phyloP scores from a whole-genome alignment of 1,140 invertebrate genomes.

The Parapsyche elsis region DNA sequence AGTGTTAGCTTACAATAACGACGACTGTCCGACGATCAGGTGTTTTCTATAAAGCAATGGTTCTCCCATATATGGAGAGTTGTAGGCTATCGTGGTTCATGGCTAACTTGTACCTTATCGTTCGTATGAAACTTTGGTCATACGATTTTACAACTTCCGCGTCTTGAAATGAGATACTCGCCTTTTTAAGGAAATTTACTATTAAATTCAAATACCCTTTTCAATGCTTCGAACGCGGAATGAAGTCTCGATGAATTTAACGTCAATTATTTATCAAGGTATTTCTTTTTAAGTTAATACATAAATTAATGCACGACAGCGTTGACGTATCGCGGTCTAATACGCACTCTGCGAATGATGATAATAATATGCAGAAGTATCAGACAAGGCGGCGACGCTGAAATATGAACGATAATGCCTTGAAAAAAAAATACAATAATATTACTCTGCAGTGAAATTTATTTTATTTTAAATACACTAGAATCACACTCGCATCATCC shows the following conservation, averaged over 20 bases:
- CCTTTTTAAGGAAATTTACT: not conserved
- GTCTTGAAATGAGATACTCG: not conserved
- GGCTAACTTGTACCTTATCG: slow-evolving; percentile 17
- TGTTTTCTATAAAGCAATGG: slow-evolving; percentile 8
- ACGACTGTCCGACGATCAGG: not conserved
- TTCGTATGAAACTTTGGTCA: slow-evolving; percentile 1
- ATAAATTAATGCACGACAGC: too few relatives aligned
- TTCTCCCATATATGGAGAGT: slow-evolving; percentile 6
- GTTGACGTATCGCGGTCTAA: not conserved
- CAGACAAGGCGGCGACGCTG: slow-evolving; percentile 23
- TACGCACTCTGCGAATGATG: not conserved
- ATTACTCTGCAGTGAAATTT: not conserved
- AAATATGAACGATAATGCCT: not conserved
- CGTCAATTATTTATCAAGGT: too few relatives aligned
- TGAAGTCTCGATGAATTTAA: too few relatives aligned
- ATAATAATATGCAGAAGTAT: not conserved
- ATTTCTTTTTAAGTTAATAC: too few relatives aligned
- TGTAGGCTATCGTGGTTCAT: slow-evolving; percentile 4
- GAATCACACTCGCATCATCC: too few relatives aligned
- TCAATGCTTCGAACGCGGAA: too few relatives aligned
- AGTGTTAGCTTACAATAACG: not conserved
- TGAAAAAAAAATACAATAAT: not conserved
- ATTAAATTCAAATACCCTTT: not conserved
- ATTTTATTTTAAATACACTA: too few relatives aligned
- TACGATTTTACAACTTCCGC: slow-evolving; percentile 28